These are phyloP conservation scores for Pavo muticus DNA, from an alignment of 2,113 vertebrate species.

Conservation along the genomic window DNA sequence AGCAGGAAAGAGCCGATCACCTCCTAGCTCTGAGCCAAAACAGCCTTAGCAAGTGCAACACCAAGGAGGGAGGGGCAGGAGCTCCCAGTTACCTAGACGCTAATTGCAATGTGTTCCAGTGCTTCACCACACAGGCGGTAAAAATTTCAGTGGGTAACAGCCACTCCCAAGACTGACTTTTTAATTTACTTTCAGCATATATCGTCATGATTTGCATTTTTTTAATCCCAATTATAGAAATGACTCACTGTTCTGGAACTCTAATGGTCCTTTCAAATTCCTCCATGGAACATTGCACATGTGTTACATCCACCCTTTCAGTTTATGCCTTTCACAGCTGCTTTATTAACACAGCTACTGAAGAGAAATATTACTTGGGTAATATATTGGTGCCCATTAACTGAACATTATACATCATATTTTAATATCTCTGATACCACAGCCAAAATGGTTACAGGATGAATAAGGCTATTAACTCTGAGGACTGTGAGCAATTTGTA, in stretches of 20 bases:
- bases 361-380: slow-evolving; percentile 10
- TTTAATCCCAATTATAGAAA: neutral
- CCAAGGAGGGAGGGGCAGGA: neutral
- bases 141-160: neutral
- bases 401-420: neutral
- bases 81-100: neutral
- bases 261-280: neutral
- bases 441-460: neutral
- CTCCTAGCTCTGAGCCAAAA: neutral
- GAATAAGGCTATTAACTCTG: neutral
- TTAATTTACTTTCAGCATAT: neutral
- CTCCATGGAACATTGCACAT: neutral
- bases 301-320: neutral
- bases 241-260: neutral
- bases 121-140: too few species aligned
- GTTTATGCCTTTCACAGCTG: neutral
- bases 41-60: slow-evolving; percentile 59
- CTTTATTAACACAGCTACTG: neutral
- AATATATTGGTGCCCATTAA: neutral
- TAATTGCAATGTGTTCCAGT: neutral
- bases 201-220: neutral
- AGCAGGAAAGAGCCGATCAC: slow-evolving; percentile 27
- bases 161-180: neutral
- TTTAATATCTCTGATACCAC: neutral
- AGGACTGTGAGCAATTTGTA: neutral